phyloP scores from a whole-genome alignment of 2,888 invertebrate genomes.

The Phasia obesa region DNA sequence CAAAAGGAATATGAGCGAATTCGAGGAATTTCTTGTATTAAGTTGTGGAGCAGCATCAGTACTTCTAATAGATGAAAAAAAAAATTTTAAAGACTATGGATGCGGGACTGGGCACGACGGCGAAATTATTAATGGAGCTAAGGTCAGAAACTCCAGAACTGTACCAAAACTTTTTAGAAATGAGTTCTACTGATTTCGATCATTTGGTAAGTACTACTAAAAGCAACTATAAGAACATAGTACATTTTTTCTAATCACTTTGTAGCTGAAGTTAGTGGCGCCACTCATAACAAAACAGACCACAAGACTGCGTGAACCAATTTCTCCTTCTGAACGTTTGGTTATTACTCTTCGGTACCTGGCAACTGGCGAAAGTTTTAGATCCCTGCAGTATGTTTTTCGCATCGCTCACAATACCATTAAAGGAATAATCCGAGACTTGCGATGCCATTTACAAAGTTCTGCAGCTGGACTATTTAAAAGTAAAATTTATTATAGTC shows the following conservation, averaged over 20 bases:
- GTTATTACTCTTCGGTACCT: background rate
- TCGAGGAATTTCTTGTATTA: background rate
- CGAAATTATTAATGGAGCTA: background rate
- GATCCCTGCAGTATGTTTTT: background rate
- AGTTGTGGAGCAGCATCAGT: background rate
- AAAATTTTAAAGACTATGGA: background rate
- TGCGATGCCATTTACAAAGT: background rate
- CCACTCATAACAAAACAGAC: too few relatives aligned
- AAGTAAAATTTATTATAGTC: too few relatives aligned
- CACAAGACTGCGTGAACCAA: too few relatives aligned
- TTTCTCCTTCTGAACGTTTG: too few relatives aligned
- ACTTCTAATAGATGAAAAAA: background rate
- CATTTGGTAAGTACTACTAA: slow-evolving; percentile 6
- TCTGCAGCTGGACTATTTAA: too few relatives aligned
- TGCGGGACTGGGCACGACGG: background rate
- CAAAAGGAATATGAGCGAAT: background rate
- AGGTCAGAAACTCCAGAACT: background rate
- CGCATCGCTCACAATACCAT: background rate
- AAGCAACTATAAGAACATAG: background rate
- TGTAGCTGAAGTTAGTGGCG: too few relatives aligned
- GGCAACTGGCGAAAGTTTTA: background rate
- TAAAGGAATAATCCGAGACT: background rate
- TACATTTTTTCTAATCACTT: background rate
- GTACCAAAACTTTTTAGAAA: slow-evolving; percentile 5
- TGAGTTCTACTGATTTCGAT: background rate